Evolutionary conservation across 2,113 vertebrate genomes (phyloP), one percentile per base, ranked within the genome.

Genomic region (Cynopterus brachyotis): DNA sequence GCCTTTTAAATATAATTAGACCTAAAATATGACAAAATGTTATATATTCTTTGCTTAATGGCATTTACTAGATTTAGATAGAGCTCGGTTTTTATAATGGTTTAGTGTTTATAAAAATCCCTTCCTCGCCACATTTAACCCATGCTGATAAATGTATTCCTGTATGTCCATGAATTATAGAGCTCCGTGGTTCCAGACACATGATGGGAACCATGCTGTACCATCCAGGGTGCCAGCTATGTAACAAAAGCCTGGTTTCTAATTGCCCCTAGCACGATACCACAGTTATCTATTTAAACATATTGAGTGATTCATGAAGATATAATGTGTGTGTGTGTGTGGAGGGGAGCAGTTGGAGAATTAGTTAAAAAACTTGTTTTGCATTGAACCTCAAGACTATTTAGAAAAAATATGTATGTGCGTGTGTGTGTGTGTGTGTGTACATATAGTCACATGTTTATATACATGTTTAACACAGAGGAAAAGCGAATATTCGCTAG

Each of bases 1-100:
- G 80, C 81, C 91, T 96, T 97, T 98, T 93, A 96, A 98, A 98
- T 97, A 97, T 97, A 98, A 97, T 98, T 97, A 98, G 98, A 97
- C 87, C 47, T 96, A 82, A 86, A 98, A 97, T 90, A 97, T 98
- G 91, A 97, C 97, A 98, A 97, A 95, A 93, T 97, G 8, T 59
- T 96, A 75, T 66, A 47, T 90, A 96, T 96, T 94, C 81, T 97
- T 93, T 95, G 96, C 96, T 89, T 97, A 92, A 70, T 83, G 84
- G 42, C 42, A 84, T 94, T 98, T 97, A 72, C 60, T 91, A 94
- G 79, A 50, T 95, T 89, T 97, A 87, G 37, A n/a, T 3, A 70
- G 81, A 93, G 57, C 82, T 96, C 82, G 40, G 73, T 96, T 91
- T 97, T 95, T 87, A 93, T 64, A 93, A 80, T 35, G 5, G 92